Base-by-base conservation (phyloP, 92 coral and sea anemone species). In the Scolanthus callimorphus region DNA sequence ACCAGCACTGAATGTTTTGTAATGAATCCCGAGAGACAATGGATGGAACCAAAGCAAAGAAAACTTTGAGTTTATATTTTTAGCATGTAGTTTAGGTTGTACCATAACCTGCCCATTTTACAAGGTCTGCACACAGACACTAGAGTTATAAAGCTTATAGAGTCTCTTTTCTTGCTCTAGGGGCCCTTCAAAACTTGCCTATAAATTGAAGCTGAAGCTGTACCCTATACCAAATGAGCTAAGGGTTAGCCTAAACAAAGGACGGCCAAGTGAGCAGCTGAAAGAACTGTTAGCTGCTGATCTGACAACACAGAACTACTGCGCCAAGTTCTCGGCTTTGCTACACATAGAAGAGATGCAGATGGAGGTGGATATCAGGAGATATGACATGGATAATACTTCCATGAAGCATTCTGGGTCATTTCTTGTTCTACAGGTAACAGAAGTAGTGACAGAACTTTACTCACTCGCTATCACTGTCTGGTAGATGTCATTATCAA, bases 261-360 rank as follows among this genome's bases (percentile, higher is more conserved):
- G 96, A 20, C 39, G 77, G 60, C 82, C 80, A 37, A 60, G 60
- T 31, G 69, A 67, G 21, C 70, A 66, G 31, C 63, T 87, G 50
- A 56, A 41, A 39, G 61, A 54, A 4, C 74, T 82, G 25, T 64
- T 77, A 4, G 51, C 59, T 15, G 60, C 70, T 24, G 83, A 67
- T 11, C 29, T 78, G 25, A 66, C 71, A 9, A 23, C 50, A 51
- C 55, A 29, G 17, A 58, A 82, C 63, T 70, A 83, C 29, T 21
- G 65, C 24, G 63, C 77, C 26, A 87, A 69, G 39, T 82, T 82
- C 67, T 60, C 89, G 2, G 67, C 81, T n/a, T 71, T 87, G 20
- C 77, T 87, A 13, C 90, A 87, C 57, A 76, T 87, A 2, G 96
- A 87, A 39, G 96, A 87, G 38, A 63, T 82, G 57, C 96, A 87